Percentiles rank a stretch among this genome's conserved stretches.
Conservation (phyloP, 2,113 vertebrate species). For the Pseudorasbora parva region DNA sequence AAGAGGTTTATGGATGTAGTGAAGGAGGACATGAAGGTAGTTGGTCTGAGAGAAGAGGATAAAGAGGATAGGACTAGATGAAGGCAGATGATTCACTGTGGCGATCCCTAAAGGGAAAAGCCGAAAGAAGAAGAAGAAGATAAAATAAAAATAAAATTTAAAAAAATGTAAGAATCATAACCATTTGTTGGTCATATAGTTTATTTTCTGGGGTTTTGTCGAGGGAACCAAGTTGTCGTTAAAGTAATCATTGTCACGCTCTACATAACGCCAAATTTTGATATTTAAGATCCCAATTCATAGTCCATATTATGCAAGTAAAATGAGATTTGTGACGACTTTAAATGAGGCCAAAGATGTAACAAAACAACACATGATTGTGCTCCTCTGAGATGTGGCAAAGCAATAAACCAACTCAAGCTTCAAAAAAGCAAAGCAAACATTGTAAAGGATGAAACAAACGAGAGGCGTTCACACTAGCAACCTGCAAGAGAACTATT, state of each 20-base stretch:
- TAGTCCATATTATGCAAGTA: not conserved
- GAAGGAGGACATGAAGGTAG: too few species aligned
- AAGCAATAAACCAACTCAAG: slow-evolving; percentile 33
- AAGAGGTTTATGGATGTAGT: too few species aligned
- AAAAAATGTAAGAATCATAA: too few species aligned
- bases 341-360: slow-evolving; percentile 2
- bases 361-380: not conserved
- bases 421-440: slow-evolving; percentile 17
- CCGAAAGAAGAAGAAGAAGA: too few species aligned
- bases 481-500: not conserved
- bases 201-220: not conserved
- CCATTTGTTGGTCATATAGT: not conserved
- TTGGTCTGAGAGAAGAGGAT: too few species aligned
- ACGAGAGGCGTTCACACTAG: not conserved
- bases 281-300: not conserved
- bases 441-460: slow-evolving; percentile 29
- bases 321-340: not conserved
- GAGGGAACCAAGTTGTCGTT: not conserved
- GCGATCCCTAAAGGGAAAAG: too few species aligned
- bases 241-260: not conserved
- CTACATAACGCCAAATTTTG: not conserved
- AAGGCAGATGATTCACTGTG: too few species aligned
- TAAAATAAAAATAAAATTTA: too few species aligned
- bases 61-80: too few species aligned
- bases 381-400: not conserved